Evolutionary conservation across 2,888 invertebrate species (phyloP).

Genomic region (Protonemura montana): DNA sequence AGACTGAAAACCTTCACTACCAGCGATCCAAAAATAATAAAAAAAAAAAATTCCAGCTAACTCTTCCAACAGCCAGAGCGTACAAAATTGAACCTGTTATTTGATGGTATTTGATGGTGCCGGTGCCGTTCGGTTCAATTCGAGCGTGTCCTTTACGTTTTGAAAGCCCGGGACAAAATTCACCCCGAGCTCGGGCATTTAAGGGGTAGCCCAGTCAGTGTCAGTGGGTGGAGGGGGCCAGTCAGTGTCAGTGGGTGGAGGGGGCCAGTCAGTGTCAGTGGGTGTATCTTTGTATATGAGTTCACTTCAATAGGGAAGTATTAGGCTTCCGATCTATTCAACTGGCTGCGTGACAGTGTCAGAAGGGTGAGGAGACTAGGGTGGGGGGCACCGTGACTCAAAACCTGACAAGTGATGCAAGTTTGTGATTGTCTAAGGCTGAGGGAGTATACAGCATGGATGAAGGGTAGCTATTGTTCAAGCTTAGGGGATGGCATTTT

Average conservation of each 20-base stretch:
- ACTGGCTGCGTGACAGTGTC: neutral
- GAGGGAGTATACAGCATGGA: neutral
- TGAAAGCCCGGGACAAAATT: too few species aligned
- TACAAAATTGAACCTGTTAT: neutral
- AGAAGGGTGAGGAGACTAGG: neutral
- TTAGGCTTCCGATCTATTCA: neutral
- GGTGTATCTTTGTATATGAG: neutral
- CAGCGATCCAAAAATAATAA: neutral
- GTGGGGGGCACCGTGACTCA: slow-evolving; percentile 18
- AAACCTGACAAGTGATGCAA: slow-evolving; percentile 30
- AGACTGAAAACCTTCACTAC: neutral
- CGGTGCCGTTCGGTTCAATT: too few species aligned
- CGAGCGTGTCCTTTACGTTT: too few species aligned
- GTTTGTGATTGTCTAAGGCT: slow-evolving; percentile 14
- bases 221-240: neutral
- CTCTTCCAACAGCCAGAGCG: neutral
- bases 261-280: neutral
- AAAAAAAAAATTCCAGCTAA: neutral
- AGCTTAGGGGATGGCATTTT: neutral
- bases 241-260: neutral
- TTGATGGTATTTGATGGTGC: neutral
- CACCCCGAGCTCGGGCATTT: neutral
- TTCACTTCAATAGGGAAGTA: neutral
- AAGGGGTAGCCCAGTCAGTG: neutral
- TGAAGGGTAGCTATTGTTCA: slow-evolving; percentile 23